Percentiles rank a stretch among this genome's conserved stretches.
These are phyloP conservation scores for Idris sp. DNA, from an alignment of 1,140 invertebrate genomes.

Conservation along the genomic window DNA sequence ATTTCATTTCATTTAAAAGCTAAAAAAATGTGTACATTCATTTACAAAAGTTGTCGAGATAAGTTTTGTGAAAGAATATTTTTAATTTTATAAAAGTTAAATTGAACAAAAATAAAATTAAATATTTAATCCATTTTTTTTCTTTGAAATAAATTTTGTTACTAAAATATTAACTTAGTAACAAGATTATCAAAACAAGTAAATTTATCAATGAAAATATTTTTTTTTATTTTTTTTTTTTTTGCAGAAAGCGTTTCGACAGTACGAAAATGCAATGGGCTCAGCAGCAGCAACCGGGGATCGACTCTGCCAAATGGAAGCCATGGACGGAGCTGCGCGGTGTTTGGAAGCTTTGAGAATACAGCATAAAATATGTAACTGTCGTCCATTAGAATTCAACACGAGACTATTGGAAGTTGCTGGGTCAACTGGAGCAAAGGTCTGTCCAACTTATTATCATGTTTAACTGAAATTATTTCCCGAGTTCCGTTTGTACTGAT, in stretches of 20 bases:
- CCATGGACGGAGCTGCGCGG: constrained; percentile 89
- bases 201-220: too few species aligned
- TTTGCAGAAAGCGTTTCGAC: constrained; percentile 84
- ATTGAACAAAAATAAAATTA: too few species aligned
- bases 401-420: constrained; percentile 88
- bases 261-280: constrained; percentile 90
- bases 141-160: too few species aligned
- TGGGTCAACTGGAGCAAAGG: constrained; percentile 88
- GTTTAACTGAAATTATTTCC: constrained; percentile 12
- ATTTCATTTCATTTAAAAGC: too few species aligned
- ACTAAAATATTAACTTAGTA: too few species aligned
- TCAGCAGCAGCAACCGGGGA: constrained; percentile 87
- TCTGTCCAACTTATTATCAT: constrained; percentile 65
- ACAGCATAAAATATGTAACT: constrained; percentile 90
- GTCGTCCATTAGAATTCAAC: constrained; percentile 89
- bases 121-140: too few species aligned
- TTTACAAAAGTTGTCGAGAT: too few species aligned
- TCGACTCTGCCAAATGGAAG: constrained; percentile 90
- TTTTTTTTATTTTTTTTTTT: too few species aligned
- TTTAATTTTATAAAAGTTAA: too few species aligned
- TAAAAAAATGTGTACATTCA: too few species aligned
- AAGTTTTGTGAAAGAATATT: too few species aligned
- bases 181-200: too few species aligned
- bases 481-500: background rate
- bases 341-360: constrained; percentile 86